Evolutionary conservation across 2,888 invertebrate species (phyloP).

Genomic region (Gandaritis pyraliata): DNA sequence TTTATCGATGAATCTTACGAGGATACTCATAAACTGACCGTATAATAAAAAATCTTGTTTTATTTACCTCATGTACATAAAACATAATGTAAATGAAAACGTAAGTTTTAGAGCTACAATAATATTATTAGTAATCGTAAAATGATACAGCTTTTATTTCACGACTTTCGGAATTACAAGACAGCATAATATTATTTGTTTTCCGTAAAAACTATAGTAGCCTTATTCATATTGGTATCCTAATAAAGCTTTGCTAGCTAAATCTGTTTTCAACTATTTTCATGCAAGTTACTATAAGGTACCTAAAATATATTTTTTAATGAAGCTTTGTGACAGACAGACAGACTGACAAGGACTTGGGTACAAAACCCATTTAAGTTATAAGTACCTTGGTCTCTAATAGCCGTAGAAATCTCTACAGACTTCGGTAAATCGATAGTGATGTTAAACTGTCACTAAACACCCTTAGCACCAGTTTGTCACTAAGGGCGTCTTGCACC

Average conservation of each 20-base stretch:
- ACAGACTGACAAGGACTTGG: too few species aligned
- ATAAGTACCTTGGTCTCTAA: not conserved
- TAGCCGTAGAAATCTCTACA: not conserved
- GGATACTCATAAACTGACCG: constrained; percentile 22
- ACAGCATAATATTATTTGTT: constrained; percentile 34
- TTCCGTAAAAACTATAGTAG: constrained; percentile 33
- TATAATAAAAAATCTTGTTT: constrained; percentile 31
- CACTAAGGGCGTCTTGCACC: not conserved
- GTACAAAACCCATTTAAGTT: too few species aligned
- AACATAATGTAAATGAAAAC: constrained; percentile 40
- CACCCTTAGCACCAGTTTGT: not conserved
- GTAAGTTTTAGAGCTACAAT: constrained; percentile 37
- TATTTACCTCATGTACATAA: constrained; percentile 29
- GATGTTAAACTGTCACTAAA: not conserved
- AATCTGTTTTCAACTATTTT: too few species aligned
- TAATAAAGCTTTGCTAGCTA: too few species aligned
- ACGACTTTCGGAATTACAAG: constrained; percentile 41
- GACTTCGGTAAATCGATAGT: not conserved
- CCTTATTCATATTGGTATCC: too few species aligned
- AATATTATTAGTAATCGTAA: constrained; percentile 41
- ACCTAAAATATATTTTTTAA: too few species aligned
- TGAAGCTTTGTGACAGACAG: too few species aligned
- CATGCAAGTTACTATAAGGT: too few species aligned
- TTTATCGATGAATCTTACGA: not conserved
- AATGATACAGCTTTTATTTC: constrained; percentile 39